Conservation (phyloP, 2,113 vertebrate species). For the Motacilla alba region DNA sequence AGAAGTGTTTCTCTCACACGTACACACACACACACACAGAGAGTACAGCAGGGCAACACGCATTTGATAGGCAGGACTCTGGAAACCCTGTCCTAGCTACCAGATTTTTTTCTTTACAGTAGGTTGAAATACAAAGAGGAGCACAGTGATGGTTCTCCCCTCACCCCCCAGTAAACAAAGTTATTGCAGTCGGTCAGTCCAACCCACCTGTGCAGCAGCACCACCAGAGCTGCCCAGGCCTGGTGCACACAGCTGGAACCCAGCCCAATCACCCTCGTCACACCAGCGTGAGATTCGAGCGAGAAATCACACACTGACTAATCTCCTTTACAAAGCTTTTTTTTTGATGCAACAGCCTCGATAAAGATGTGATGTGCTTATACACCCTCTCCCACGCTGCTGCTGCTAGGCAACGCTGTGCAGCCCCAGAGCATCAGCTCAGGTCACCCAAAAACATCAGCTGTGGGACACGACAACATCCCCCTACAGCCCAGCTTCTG, state of each 20-base stretch:
- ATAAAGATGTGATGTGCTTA: conserved; percentile 26
- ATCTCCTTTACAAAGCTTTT: neutral
- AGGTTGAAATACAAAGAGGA: conserved; percentile 40
- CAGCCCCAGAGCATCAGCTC: neutral
- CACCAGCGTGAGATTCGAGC: neutral
- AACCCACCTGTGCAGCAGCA: neutral
- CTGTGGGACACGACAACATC: fast-evolving
- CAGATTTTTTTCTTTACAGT: conserved; percentile 33
- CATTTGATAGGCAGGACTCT: conserved; percentile 20
- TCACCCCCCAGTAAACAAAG: conserved; percentile 27
- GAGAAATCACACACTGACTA: conserved; percentile 10
- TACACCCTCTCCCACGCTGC: neutral
- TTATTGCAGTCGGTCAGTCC: conserved; percentile 8
- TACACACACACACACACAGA: neutral
- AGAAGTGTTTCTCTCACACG: neutral
- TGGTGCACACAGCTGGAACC: neutral
- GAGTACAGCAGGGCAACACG: conserved; percentile 17
- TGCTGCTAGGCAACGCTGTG: neutral
- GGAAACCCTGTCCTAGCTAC: conserved; percentile 13
- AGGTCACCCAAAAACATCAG: neutral
- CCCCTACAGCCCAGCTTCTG: neutral
- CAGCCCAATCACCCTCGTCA: neutral
- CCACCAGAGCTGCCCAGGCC: neutral
- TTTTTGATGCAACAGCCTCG: neutral
- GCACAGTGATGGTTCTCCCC: conserved; percentile 29